Evolutionary conservation across 1,140 invertebrate genomes (phyloP).

Genomic region (Lepidurus apus): DNA sequence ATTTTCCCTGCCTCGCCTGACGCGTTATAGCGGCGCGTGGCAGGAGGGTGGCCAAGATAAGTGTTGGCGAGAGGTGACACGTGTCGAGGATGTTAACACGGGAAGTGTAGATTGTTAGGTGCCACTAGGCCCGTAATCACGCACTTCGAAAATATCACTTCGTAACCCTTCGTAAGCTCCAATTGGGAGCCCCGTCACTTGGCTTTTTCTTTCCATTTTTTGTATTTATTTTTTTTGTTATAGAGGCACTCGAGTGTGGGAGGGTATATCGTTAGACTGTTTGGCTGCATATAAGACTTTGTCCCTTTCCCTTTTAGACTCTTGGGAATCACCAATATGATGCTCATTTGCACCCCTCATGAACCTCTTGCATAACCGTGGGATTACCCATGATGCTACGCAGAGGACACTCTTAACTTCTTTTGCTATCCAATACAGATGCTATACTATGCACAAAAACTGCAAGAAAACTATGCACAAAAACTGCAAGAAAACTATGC

Average conservation of each 20-base stretch:
- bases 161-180: background rate
- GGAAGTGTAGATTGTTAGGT: slow-evolving; percentile 11
- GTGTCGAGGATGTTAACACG: slow-evolving; percentile 9
- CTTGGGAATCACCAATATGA: slow-evolving; percentile 6
- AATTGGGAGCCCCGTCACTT: background rate
- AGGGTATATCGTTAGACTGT: too few relatives aligned
- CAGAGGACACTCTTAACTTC: too few relatives aligned
- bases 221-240: background rate
- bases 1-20: background rate
- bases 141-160: background rate
- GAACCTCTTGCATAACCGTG: background rate
- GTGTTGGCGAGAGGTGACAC: slow-evolving; percentile 8
- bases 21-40: background rate
- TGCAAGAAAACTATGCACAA: too few relatives aligned
- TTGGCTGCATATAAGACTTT: too few relatives aligned
- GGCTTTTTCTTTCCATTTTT: background rate
- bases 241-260: background rate
- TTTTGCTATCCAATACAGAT: too few relatives aligned
- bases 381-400: too few relatives aligned
- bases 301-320: background rate
- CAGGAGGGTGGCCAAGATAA: background rate
- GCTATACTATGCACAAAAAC: too few relatives aligned
- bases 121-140: slow-evolving; percentile 6
- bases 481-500: too few relatives aligned
- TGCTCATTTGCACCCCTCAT: background rate